Base-by-base conservation (phyloP, 2,888 invertebrate species). In the Nomada goodeniana region DNA sequence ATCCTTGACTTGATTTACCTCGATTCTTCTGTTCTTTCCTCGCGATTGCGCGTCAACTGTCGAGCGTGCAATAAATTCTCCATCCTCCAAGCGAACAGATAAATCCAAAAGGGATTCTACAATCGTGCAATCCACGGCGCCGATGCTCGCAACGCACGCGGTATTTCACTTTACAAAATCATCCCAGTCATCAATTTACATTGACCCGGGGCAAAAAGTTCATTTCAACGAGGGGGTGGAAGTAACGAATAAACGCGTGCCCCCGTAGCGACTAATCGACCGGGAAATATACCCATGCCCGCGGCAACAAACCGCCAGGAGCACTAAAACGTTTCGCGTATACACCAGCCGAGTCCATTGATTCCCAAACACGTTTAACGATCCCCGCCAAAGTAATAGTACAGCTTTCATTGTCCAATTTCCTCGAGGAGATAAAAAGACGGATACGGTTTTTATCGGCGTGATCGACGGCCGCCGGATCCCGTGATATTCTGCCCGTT, bases 11-110 rank as follows among this genome's bases (percentile, higher is more conserved):
- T n/a, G 52, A 52, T 65, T 26, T 18, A 68, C 36, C 10, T 44
- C 26, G 36, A 83, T 76, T 73, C 82, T 44, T 82, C 76, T 76
- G 76, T 73, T 76, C 82, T 76, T 57, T 47, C 47, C 3, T 20
- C 4, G 36, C 53, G 23, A 29, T 61, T 44, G 23, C 44, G 53
- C 73, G 73, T 73, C 69, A 11, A 23, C 50, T 67, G 52, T 50
- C 65, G 42, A 59, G 52, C 80, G 23, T 26, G 55, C 55, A 78
- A 78, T 71, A 47, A 80, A 67, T 65, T 67, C 2, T 20, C 47
- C 20, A 15, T 15, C 26, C 52, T 10, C 1, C 20, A 50, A 1
- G 47, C 13, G 55, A 15, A 47, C 13, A 60, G 77, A 65, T 42
- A 67, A 67, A 67, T 44, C 23, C 61, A 2, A 79, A 79, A 67